Evolutionary conservation across 2,888 invertebrate species (phyloP).

Genomic region (Macrophya annulata): DNA sequence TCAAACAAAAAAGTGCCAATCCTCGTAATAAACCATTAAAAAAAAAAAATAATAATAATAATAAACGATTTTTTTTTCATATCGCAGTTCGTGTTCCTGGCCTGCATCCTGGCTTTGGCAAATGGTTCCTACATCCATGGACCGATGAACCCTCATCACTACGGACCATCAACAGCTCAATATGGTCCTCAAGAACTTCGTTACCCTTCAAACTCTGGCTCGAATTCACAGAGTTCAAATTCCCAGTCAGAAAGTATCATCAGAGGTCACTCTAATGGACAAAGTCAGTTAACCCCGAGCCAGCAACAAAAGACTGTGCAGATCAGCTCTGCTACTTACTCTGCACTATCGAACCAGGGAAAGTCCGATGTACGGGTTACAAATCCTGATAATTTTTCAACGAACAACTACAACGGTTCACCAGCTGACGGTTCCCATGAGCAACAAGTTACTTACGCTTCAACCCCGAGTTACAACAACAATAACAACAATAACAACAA

Average conservation of each 20-base stretch:
- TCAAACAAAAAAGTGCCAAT: background rate
- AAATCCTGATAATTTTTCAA: background rate
- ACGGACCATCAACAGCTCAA: slow-evolving; percentile 20
- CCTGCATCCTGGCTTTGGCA: slow-evolving; percentile 5
- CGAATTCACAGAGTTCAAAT: slow-evolving; percentile 34
- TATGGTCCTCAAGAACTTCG: slow-evolving; percentile 7
- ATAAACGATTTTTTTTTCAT: background rate
- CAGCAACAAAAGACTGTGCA: slow-evolving; percentile 35
- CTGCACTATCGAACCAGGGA: background rate
- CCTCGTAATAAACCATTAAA: background rate
- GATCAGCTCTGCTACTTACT: background rate
- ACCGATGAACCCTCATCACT: background rate
- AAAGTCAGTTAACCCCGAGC: background rate
- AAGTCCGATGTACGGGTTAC: slow-evolving; percentile 25
- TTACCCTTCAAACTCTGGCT: slow-evolving; percentile 14
- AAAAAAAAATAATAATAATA: too few species aligned
- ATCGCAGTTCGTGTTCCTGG: slow-evolving; percentile 10
- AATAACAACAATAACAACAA: background rate
- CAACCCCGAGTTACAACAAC: slow-evolving; percentile 22
- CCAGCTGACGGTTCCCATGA: background rate
- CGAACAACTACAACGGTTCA: slow-evolving; percentile 1
- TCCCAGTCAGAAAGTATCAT: slow-evolving; percentile 19
- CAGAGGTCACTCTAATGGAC: background rate
- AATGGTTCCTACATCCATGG: slow-evolving; percentile 17
- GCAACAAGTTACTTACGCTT: slow-evolving; percentile 12